These are phyloP conservation scores for Cuculus canorus DNA, from an alignment of 2,797 vertebrate species.

Conservation along the genomic window DNA sequence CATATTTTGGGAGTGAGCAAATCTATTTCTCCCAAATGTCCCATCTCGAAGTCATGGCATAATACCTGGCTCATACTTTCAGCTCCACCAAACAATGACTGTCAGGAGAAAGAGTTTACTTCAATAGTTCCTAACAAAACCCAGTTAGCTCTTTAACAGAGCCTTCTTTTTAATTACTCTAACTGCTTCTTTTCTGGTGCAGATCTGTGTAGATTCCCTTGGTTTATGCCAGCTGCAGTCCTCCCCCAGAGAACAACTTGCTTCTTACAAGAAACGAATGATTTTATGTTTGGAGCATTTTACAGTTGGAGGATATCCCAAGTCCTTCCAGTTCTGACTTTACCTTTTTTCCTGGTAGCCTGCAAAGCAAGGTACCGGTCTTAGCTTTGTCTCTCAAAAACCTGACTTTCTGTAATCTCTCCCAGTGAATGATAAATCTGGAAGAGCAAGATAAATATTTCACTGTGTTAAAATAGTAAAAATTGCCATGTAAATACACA, in stretches of 20 bases:
- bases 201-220: not conserved
- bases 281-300: not conserved
- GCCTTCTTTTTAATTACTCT: not conserved
- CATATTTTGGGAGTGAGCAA: slow-evolving; percentile 25
- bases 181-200: not conserved
- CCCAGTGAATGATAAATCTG: not conserved
- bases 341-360: not conserved
- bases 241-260: not conserved
- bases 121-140: slow-evolving; percentile 16
- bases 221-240: not conserved
- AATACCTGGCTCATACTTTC: slow-evolving; percentile 43
- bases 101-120: slow-evolving; percentile 38
- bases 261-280: not conserved
- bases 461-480: not conserved
- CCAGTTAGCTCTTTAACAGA: not conserved
- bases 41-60: slow-evolving; percentile 33
- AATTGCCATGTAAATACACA: not conserved
- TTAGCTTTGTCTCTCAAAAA: not conserved
- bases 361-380: not conserved
- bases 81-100: slow-evolving; percentile 37
- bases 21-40: slow-evolving; percentile 23
- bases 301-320: not conserved
- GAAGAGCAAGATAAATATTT: not conserved
- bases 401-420: not conserved
- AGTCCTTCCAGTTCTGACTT: not conserved